Base-by-base conservation (phyloP, 2,888 invertebrate species). In the Rambutsinella grinnellia region DNA sequence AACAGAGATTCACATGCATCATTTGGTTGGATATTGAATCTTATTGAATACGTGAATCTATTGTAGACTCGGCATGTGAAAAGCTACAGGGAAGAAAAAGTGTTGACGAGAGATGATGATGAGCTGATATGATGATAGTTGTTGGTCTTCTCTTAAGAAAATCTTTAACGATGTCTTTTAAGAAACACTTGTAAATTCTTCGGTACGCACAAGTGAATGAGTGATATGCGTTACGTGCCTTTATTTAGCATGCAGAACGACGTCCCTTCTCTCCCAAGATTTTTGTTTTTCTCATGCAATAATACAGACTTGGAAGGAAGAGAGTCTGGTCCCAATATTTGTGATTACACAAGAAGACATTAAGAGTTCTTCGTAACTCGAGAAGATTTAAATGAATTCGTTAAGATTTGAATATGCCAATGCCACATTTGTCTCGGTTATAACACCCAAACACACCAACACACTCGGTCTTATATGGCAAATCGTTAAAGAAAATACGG, bases 1-100 rank as follows among this genome's bases (percentile, higher is more conserved):
- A 47, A 60, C 46, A 47, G 26, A 57, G 62, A 54, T 53, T 66
- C 58, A 27, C 54, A 51, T 61, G 61, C 17, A 63, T 56, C 60
- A 58, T 53, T 36, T 5, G 36, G 13, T 36, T n/a, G n/a, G 13
- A 36, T 13, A 36, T 36, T n/a, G 49, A 49, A n/a, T 49, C 49
- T n/a, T 13, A n/a, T n/a, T n/a, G n/a, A n/a, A n/a, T n/a, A n/a
- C 49, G 49, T 10, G n/a, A 17, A 49, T 49, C 49, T 17, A n/a
- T 17, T n/a, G 15, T n/a, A 13, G 3, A n/a, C 49, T n/a, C n/a
- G n/a, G 15, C 49, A 49, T 49, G 49, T 49, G 19, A 13, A 49
- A n/a, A 13, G 3, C 8, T 3, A 49, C 19, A 17, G n/a, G 49
- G 6, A 49, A 17, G n/a, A 49, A 49, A 49, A 49, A 49, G 49